Percentiles rank a stretch among this genome's conserved stretches.
phyloP scores from a whole-genome alignment of 2,797 vertebrate genomes.

The Pangasius mekongensis region DNA sequence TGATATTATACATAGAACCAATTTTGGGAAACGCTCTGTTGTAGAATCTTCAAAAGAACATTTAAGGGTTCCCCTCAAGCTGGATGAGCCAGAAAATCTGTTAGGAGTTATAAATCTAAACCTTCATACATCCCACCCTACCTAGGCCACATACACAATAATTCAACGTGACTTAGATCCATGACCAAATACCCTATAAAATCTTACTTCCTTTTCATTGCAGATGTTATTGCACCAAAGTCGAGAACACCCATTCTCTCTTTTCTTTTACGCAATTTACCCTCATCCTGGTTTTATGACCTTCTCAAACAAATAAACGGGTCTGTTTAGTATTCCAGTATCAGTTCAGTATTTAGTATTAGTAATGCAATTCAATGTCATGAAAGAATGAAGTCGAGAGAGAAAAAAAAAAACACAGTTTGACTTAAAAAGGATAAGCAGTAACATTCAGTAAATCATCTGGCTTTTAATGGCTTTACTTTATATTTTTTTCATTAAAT shows the following conservation, averaged over 20 bases:
- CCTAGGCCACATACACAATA: not conserved
- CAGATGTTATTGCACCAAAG: not conserved
- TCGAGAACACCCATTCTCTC: not conserved
- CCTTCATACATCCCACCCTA: slow-evolving; percentile 1
- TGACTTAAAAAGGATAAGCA: not conserved
- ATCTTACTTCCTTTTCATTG: not conserved
- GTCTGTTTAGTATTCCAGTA: not conserved
- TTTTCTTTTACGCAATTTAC: not conserved
- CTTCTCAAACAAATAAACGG: not conserved
- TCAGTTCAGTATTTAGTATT: no score
- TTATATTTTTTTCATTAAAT: not conserved
- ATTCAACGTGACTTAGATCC: not conserved
- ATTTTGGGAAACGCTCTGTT: not conserved
- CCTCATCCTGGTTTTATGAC: not conserved
- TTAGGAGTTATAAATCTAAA: not conserved
- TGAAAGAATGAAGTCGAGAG: not conserved
- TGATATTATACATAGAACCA: not conserved
- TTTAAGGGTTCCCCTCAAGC: not conserved
- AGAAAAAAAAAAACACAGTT: not conserved
- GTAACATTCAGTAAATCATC: slow-evolving; percentile 9
- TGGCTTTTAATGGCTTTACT: slow-evolving; percentile 1
- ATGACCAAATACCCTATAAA: not conserved
- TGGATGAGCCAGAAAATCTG: not conserved
- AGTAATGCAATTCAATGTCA: not conserved
- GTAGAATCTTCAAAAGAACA: not conserved